A percentile compares a stretch with the other conserved stretches of the same genome.
phyloP scores from a whole-genome alignment of 2,113 vertebrate genomes.

The Phylloscopus trochilus region DNA sequence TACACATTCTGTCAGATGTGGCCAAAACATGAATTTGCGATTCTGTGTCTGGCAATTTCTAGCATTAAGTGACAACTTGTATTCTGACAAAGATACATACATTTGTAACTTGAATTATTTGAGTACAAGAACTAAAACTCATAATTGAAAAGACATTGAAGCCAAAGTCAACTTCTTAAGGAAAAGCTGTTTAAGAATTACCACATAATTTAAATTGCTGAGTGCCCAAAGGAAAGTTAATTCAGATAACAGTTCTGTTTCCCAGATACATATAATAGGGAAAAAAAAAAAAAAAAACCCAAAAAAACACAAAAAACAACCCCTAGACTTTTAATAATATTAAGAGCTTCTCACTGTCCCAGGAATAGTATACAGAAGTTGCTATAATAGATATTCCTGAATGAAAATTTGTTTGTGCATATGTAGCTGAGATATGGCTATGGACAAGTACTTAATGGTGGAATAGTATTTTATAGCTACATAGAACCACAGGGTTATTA shows the following conservation, averaged over 20 bases:
- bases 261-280: not conserved
- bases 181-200: not conserved
- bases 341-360: not conserved
- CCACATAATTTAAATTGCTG: not conserved
- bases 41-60: not conserved
- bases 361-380: not conserved
- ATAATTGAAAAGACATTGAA: not conserved
- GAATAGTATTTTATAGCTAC: not conserved
- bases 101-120: not conserved
- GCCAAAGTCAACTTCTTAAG: not conserved
- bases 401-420: not conserved
- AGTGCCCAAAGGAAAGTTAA: not conserved
- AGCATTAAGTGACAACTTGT: not conserved
- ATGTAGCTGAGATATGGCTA: not conserved
- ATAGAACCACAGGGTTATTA: not conserved
- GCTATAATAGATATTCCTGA: not conserved
- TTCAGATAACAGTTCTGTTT: not conserved
- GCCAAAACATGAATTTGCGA: not conserved
- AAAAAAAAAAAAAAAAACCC: not conserved
- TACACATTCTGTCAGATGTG: not conserved
- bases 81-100: not conserved
- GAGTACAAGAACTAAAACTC: not conserved
- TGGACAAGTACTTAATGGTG: not conserved
- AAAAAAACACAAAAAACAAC: no score
- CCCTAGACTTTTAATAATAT: not conserved